Base-by-base conservation (phyloP, 2,113 vertebrate species). In the Paracanthobrama guichenoti region DNA sequence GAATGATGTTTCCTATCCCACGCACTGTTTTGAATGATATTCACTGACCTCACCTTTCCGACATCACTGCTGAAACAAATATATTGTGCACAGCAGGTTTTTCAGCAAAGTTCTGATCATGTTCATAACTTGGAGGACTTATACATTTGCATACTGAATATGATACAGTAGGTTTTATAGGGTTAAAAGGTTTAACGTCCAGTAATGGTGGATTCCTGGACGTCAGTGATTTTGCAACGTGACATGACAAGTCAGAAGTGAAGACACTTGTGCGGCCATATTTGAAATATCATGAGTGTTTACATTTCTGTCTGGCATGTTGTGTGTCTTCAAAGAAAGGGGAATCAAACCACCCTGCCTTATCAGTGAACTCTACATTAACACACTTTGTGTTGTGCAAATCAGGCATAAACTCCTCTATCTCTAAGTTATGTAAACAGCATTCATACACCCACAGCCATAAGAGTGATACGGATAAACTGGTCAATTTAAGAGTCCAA, bases 381-480 rank as follows among this genome's bases (percentile, higher is more conserved):
- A 57, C 85, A 74, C 66, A 18, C 31, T 66, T 44, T 79, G 67
- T 79, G 11, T 18, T 73, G 6, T 28, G n/a, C 10, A 59, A 81
- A 72, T 53, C 12, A 64, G 79, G 79, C 67, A 44, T 66, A n/a
- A 46, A 83, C 46, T n/a, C n/a, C 22, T 35, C 48, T 59, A 64
- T 86, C 75, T 50, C 26, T 10, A 13, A 6, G 31, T 79, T 44
- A 79, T 46, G 50, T 84, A 84, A 84, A 86, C 69, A 75, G 39
- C 44, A 67, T 64, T 48, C 60, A 80, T n/a, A 31, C 26, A n/a
- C 14, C 11, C 10, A 31, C 20, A 48, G 11, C 42, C 35, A 11
- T 42, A 39, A 60, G 6, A 60, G 13, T 5, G 22, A 78, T 42
- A 16, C 13, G 2, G 59, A 62, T 62, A 14, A 74, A 31, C 48